phyloP scores from a whole-genome alignment of 2,888 invertebrate species.

The Caenorhabditis sp. region DNA sequence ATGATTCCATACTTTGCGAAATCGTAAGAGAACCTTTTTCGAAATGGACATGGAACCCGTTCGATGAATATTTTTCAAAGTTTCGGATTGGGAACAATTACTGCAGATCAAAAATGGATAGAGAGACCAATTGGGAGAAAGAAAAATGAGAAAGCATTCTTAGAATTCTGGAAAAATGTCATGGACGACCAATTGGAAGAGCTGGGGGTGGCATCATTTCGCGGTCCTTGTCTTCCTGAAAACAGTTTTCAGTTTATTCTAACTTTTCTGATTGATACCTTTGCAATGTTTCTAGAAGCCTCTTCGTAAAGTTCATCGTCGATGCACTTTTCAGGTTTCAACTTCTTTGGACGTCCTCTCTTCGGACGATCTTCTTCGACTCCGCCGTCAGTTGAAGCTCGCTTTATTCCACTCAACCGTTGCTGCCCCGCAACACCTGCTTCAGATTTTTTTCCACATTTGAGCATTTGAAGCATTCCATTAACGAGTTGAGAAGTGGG shows the following conservation, averaged over 20 bases:
- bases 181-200: constrained; percentile 65
- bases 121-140: constrained; percentile 19
- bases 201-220: constrained; percentile 77
- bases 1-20: not conserved
- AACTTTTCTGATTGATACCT: constrained; percentile 25
- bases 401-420: constrained; percentile 35
- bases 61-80: constrained; percentile 4
- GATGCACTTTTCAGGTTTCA: constrained; percentile 72
- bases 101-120: constrained; percentile 29
- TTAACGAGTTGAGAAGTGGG: constrained; percentile 53
- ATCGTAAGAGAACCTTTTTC: constrained; percentile 6
- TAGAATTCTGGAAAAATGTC: constrained; percentile 5
- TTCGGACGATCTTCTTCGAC: constrained; percentile 66
- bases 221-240: constrained; percentile 72
- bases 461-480: constrained; percentile 55
- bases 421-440: not conserved
- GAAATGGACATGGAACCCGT: constrained; percentile 9
- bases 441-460: constrained; percentile 27
- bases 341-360: constrained; percentile 74
- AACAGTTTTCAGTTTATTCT: not conserved
- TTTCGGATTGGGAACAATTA: not conserved
- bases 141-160: constrained; percentile 14
- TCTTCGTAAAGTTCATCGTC: constrained; percentile 70
- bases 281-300: constrained; percentile 63
- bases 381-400: constrained; percentile 33